phyloP scores from a whole-genome alignment of 2,888 invertebrate genomes.

The Microchrysa polita region DNA sequence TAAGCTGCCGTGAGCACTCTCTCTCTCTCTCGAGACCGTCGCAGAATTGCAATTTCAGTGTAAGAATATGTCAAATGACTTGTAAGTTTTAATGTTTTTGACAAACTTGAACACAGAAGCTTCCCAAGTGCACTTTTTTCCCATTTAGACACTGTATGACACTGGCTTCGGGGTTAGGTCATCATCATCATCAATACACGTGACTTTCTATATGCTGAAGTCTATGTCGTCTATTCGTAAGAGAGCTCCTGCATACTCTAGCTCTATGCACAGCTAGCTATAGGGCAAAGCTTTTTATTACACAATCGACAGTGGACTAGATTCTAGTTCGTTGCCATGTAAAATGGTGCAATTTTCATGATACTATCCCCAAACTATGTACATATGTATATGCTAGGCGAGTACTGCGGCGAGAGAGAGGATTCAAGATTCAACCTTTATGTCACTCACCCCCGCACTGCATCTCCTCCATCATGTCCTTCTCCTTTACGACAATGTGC shows the following conservation, averaged over 20 bases:
- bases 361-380: conserved; percentile 1
- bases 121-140: conserved; percentile 27
- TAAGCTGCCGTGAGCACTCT: no score
- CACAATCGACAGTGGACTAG: conserved; percentile 41
- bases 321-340: conserved; percentile 30
- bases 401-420: no score
- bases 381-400: no score
- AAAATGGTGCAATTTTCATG: conserved; percentile 28
- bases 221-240: neutral
- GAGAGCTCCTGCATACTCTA: neutral
- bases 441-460: neutral
- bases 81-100: no score
- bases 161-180: conserved; percentile 32
- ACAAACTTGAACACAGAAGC: conserved; percentile 4
- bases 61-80: no score
- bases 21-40: no score
- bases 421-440: neutral
- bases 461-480: neutral
- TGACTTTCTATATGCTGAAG: no score
- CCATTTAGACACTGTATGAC: neutral
- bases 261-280: neutral
- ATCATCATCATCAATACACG: conserved; percentile 22
- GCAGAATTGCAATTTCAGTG: no score
- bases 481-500: neutral
- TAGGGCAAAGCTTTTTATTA: conserved; percentile 29